Evolutionary conservation across 2,797 vertebrate species (phyloP).

Genomic region (Gephyroberyx darwinii): DNA sequence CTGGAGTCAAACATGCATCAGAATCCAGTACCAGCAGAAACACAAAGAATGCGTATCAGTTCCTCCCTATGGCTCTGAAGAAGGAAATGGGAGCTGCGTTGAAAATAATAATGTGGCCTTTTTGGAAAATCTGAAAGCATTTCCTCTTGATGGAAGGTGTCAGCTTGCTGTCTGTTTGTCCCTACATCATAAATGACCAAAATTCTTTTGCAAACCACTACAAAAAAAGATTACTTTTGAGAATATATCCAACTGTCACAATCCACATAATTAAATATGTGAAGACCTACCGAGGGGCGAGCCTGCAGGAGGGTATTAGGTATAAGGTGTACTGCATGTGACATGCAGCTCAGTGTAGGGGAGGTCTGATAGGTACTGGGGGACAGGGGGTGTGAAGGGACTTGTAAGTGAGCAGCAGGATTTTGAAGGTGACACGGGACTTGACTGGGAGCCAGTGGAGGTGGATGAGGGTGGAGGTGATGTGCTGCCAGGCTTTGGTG

Average conservation of each 20-base stretch:
- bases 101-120: conserved; percentile 52
- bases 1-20: conserved; percentile 53
- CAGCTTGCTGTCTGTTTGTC: conserved; percentile 27
- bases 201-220: conserved; percentile 43
- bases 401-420: too few relatives aligned
- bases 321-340: conserved; percentile 44
- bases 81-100: conserved; percentile 48
- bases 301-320: conserved; percentile 50
- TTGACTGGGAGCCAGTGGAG: too few relatives aligned
- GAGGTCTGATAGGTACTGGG: conserved; percentile 12
- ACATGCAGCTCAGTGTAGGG: conserved; percentile 39
- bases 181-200: conserved; percentile 59
- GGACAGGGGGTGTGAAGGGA: conserved; percentile 30
- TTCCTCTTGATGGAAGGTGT: conserved; percentile 46
- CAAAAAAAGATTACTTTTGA: conserved; percentile 7
- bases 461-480: too few relatives aligned
- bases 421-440: too few relatives aligned
- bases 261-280: conserved; percentile 27
- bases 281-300: conserved; percentile 26
- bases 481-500: too few relatives aligned
- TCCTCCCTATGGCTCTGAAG: conserved; percentile 56
- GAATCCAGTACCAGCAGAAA: conserved; percentile 46
- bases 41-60: conserved; percentile 50
- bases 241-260: conserved; percentile 18
- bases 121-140: conserved; percentile 49